Base-by-base conservation (phyloP, 2,113 vertebrate species). In the Centrocercus urophasianus region DNA sequence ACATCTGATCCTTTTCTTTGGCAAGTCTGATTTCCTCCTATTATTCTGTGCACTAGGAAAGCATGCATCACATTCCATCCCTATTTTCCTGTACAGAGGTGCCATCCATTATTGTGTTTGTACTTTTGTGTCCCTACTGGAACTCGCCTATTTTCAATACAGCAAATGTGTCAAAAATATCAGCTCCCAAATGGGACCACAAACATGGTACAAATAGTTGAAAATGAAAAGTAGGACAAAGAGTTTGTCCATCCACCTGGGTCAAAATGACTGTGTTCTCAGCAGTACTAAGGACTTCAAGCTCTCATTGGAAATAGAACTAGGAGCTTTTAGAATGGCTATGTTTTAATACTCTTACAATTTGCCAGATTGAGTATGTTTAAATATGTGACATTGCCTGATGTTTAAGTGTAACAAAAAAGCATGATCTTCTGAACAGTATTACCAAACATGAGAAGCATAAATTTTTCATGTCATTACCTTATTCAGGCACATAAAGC, bases 1-100 rank as follows among this genome's bases (percentile, higher is more conserved):
- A 52, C 0, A 0, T 42, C 77, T 84, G 80, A 86, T 34, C 69
- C 52, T 90, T 92, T 95, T 86, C 52, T 89, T 93, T 92, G 80
- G 86, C 92, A 84, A 21, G n/a, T 72, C 76, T 52, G 11, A 60
- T 83, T 95, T 94, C 92, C 90, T 92, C 34, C 65, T 81, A 94
- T 94, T 96, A 81, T 95, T 88, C 38, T 56, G 57, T 86, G 73
- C 0, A 1, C 34, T 1, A 0, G 2, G 65, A 93, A 88, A 93
- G 8, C 21, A 19, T 59, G 9, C 32, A 83, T 48, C 6, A 2
- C 42, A 48, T 92, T 95, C 86, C 86, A 81, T 75, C 47, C 18
- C 38, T 69, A 66, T 32, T 74, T 94, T 94, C 92, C 93, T 82
- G 80, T 86, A n/a, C 52, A 89, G 80, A 75, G 66, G 8, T 92